Base-by-base conservation (phyloP, 2,113 vertebrate genomes). In the Panurus biarmicus region DNA sequence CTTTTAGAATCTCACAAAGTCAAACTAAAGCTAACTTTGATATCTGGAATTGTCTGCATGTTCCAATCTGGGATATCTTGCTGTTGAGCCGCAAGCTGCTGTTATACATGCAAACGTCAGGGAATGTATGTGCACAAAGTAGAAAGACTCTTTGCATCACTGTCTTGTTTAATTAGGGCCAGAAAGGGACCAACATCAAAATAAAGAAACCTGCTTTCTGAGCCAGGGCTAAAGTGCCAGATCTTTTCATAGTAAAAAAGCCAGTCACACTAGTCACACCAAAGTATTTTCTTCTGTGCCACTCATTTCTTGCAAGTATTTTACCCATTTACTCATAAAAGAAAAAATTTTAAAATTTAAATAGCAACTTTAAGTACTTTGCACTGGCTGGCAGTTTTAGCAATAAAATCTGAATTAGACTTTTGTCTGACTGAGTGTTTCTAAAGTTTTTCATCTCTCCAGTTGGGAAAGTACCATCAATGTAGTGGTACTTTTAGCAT, bases 1-100 rank as follows among this genome's bases (percentile, higher is more conserved):
- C 97, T 97, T 97, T 97, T 96, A 97, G 97, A 96, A 90, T 97
- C 94, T 96, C 97, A 95, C 95, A 97, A 97, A 97, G 96, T 97
- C 95, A 93, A 97, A 97, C 97, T 96, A 89, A 95, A 97, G 95
- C 96, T 95, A 97, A 95, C 98, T 98, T 98, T 98, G 98, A 98
- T 98, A 97, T 93, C 73, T 95, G 91, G 94, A 95, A 90, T 94
- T n/a, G 69, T 96, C 95, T 92, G 95, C 92, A 76, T 95, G 97
- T 95, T 97, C 94, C 89, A 73, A 36, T 80, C 89, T 12, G 7
- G 72, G 48, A 60, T 67, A 36, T 86, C 72, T 83, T 77, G 51
- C 90, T 89, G 56, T 83, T 95, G 91, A 94, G 80, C 93, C 58
- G 72, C 91, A 95, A 93, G 73, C 67, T 95, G 48, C 56, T 90